These are phyloP conservation scores for Xenopus borealis DNA, from an alignment of 2,113 vertebrate genomes.

Conservation along the genomic window DNA sequence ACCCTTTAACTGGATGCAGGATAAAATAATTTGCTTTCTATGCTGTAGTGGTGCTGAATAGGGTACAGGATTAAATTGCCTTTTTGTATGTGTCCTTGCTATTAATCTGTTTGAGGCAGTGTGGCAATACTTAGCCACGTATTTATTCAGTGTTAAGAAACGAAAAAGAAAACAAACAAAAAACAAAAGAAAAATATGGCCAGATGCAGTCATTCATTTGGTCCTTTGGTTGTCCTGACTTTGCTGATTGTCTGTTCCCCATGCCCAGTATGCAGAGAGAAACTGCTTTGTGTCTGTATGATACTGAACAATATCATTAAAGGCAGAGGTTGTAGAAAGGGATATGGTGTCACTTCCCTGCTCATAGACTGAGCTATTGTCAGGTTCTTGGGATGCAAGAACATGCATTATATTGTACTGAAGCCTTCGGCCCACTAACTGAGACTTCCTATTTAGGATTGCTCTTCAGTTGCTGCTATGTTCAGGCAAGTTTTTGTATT, in stretches of 20 bases:
- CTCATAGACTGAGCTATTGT: background rate
- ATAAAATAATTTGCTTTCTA: conserved; percentile 6
- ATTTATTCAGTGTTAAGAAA: conserved; percentile 7
- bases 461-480: conserved; percentile 38
- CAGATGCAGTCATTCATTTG: background rate
- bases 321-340: background rate
- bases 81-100: background rate
- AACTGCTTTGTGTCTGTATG: conserved; percentile 1
- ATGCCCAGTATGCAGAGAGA: background rate
- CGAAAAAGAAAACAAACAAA: no score
- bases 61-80: background rate
- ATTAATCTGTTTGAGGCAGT: background rate
- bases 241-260: background rate
- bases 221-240: background rate
- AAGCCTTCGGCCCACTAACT: conserved; percentile 34
- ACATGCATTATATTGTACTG: background rate
- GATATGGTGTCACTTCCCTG: background rate
- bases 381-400: no score
- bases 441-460: background rate
- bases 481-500: conserved; percentile 10
- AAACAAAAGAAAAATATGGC: background rate
- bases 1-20: conserved; percentile 21
- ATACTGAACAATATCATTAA: conserved; percentile 1
- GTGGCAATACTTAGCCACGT: background rate
- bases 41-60: conserved; percentile 18